phyloP scores from a whole-genome alignment of 2,797 vertebrate species.

The Leuciscus waleckii region DNA sequence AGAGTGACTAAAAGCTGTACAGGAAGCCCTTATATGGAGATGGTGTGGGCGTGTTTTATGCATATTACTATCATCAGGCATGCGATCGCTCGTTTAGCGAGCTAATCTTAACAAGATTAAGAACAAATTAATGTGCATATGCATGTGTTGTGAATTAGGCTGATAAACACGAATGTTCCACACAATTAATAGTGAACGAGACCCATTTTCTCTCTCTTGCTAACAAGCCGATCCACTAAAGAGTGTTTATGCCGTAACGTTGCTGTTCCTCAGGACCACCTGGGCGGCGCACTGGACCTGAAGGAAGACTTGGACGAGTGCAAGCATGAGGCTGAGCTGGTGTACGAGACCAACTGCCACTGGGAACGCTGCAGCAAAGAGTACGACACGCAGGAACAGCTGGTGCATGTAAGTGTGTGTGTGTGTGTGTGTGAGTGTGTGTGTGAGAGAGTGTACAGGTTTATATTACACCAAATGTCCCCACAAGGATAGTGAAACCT shows the following conservation, averaged over 20 bases:
- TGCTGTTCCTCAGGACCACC: conserved; percentile 79
- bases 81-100: background rate
- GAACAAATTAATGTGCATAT: background rate
- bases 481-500: too few species aligned
- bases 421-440: background rate
- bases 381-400: conserved; percentile 89
- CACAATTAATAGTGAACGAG: background rate
- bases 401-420: conserved; percentile 85
- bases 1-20: background rate
- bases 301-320: conserved; percentile 89
- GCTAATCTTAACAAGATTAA: background rate
- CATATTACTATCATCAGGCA: background rate
- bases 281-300: conserved; percentile 75
- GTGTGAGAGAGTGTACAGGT: too few species aligned
- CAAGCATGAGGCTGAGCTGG: conserved; percentile 86
- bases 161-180: background rate
- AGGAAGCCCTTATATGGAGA: too few species aligned
- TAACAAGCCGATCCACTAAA: background rate
- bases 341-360: conserved; percentile 90
- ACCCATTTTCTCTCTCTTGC: conserved; percentile 1
- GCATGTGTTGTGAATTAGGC: background rate
- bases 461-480: too few species aligned
- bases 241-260: background rate
- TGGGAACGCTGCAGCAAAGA: conserved; percentile 89
- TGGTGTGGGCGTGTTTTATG: background rate